Evolutionary conservation across 2,888 invertebrate species (phyloP), one percentile per base, ranked within the genome.

Genomic region (Ptilodon capucinus): DNA sequence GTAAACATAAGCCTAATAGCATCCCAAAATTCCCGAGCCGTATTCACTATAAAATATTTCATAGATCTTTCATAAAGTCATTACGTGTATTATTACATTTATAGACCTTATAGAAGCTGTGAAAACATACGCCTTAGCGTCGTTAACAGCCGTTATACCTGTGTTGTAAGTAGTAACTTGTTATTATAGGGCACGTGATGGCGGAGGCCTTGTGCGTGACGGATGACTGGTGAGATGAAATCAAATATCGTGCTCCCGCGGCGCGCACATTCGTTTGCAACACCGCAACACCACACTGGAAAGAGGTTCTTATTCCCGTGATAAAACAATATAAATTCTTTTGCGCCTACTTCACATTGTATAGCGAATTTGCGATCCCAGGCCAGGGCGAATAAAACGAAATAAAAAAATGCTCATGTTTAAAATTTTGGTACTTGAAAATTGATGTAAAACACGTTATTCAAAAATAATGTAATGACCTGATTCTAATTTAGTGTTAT

Each of bases 171-270:
- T 38, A 40, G 50, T 43, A 54, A 48, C 53, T 51, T 66, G 59
- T 66, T 74, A 64, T 71, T 66, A 67, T 60, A 70, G 67, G 68
- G 50, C 57, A 57, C 51, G 60, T 60, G 50, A 52, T 60, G 61
- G 64, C 46, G 55, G 51, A 60, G 64, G 64, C 59, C 53, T 59
- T 55, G 74, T 64, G 73, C 72, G 74, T 81, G 78, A 82, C 79
- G 77, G 79, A 81, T 84, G 75, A 77, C 76, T 68, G 68, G 57
- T 65, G 60, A 79, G 75, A 77, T 79, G 73, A 75, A 82, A 82
- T 81, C 79, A 82, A 84, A 83, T 77, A 82, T 74, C 64, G 63
- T 55, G 64, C 50, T 70, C 76, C 73, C 71, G 40, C 43, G 18
- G 40, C 35, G 25, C 21, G 18, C 34, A 34, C 39, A 42, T 39